phyloP scores from a whole-genome alignment of 2,113 vertebrate genomes.

The Zosterops lateralis region DNA sequence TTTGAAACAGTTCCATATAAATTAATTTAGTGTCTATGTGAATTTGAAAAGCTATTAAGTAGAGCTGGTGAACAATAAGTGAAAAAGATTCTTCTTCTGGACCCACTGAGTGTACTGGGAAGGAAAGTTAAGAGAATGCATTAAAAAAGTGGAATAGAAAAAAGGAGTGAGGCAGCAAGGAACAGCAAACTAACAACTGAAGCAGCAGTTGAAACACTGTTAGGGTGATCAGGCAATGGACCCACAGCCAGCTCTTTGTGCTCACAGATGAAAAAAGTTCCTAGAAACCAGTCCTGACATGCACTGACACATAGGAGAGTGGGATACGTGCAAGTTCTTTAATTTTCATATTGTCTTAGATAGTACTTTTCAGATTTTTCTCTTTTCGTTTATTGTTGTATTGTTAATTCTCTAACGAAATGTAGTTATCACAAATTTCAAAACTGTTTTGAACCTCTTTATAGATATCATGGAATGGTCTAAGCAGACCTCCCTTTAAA shows the following conservation, averaged over 20 bases:
- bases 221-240: background rate
- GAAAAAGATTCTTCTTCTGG: background rate
- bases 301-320: rapidly evolving
- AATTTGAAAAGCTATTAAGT: background rate
- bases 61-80: background rate
- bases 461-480: background rate
- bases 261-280: background rate
- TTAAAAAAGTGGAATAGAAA: background rate
- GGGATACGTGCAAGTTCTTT: background rate
- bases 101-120: background rate
- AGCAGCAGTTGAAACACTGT: background rate
- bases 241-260: background rate
- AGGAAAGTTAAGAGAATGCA: background rate
- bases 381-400: background rate
- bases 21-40: background rate
- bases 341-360: background rate
- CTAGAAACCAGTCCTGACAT: background rate
- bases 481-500: background rate
- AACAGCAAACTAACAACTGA: background rate
- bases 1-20: background rate
- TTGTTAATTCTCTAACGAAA: background rate
- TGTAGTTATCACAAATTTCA: background rate
- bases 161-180: background rate
- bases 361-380: background rate
- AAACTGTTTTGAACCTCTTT: background rate